A percentile compares a stretch with the other conserved stretches of the same genome.
These are phyloP conservation scores for Loripinus fragilis DNA, from an alignment of 2,888 invertebrate genomes.

Conservation along the genomic window DNA sequence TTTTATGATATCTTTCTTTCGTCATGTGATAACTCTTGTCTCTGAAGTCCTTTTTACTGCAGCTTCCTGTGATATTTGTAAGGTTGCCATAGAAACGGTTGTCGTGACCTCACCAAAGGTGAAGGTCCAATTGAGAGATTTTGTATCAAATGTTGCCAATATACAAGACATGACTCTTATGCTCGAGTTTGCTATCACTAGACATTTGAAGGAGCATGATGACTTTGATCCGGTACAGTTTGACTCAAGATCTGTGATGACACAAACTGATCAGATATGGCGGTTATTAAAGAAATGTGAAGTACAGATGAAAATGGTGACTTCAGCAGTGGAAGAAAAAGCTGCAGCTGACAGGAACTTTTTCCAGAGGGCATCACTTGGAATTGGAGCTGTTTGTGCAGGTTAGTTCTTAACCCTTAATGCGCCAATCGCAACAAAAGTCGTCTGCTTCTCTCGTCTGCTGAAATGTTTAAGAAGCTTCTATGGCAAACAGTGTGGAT, in stretches of 20 bases:
- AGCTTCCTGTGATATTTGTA: slow-evolving; percentile 58
- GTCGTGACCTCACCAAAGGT: slow-evolving; percentile 57
- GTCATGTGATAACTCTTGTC: slow-evolving; percentile 58
- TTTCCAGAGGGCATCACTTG: slow-evolving; percentile 59
- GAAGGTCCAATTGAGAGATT: slow-evolving; percentile 53
- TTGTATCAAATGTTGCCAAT: slow-evolving; percentile 37
- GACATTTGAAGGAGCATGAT: slow-evolving; percentile 42
- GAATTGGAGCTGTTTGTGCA: slow-evolving; percentile 65
- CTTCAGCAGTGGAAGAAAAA: slow-evolving; percentile 57
- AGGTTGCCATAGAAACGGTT: slow-evolving; percentile 59
- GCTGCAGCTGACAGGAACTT: slow-evolving; percentile 52
- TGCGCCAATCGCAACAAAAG: too few species aligned
- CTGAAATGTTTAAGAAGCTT: too few species aligned
- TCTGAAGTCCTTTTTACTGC: slow-evolving; percentile 63
- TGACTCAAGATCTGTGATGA: slow-evolving; percentile 52
- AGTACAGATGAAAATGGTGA: slow-evolving; percentile 50
- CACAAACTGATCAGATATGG: slow-evolving; percentile 58
- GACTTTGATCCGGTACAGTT: slow-evolving; percentile 50
- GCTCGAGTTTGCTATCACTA: slow-evolving; percentile 49
- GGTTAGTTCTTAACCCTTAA: too few species aligned
- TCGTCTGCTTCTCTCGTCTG: too few species aligned
- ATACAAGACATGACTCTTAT: slow-evolving; percentile 56
- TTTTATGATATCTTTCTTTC: slow-evolving; percentile 58
- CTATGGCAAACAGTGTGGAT: too few species aligned
- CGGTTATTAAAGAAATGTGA: slow-evolving; percentile 43